Evolutionary conservation across 2,888 invertebrate species (phyloP), one percentile per base, ranked within the genome.

Genomic region (Melanostoma mellinum): DNA sequence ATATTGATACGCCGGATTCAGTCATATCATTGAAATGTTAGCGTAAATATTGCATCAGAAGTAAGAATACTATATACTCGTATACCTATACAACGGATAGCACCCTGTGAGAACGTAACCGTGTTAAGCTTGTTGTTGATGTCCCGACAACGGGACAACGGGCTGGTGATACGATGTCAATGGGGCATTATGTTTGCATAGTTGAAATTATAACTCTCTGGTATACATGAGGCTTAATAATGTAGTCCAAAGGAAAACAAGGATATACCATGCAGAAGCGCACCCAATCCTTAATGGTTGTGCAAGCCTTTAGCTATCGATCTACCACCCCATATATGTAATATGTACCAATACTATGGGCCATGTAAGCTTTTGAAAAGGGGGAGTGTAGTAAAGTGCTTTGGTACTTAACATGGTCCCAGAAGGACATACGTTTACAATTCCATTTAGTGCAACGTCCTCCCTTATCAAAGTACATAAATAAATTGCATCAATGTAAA

Each of bases 151-250:
- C 53, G 42, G 52, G 20, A 52, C n/a, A n/a, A 20, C 20, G 42
- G 56, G 4, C 20, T 69, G 44, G 52, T 75, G 71, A 75, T 81
- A 81, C 75, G 52, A 75, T 81, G 80, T 75, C 80, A 75, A 63
- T 75, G 60, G 71, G 75, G 80, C 53, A 81, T 81, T 75, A 81
- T 75, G 80, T 75, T 81, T 81, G 80, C 80, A 81, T 72, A 81
- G 75, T 71, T 69, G 75, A 80, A 74, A 80, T 80, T 75, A 81
- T 75, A 81, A 81, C 74, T 81, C 75, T 69, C 63, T 72, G 52
- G 71, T 81, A 65, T 75, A 81, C 75, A 81, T 71, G 71, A 71
- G 75, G 80, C 80, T 81, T 81, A 81, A 81, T 81, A 81, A 81
- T 81, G 80, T 81, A 75, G 80, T 81, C 75, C 56, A 81, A 81